Base-by-base conservation (phyloP, 2,888 invertebrate genomes). In the Caenorhabditis sinica region DNA sequence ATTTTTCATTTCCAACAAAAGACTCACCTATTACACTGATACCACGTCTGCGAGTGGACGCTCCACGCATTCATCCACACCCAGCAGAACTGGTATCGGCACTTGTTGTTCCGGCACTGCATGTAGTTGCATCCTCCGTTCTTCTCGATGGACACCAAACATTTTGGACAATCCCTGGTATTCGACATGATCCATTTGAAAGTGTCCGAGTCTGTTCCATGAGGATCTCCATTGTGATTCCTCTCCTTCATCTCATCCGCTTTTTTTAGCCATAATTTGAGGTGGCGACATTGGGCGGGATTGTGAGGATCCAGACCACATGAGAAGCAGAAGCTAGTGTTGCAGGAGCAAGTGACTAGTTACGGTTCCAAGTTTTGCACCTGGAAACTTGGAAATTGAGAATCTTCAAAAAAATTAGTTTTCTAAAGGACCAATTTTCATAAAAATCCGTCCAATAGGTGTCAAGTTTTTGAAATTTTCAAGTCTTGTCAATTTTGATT, bases 51-150 rank as follows among this genome's bases (percentile, higher is more conserved):
- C 94, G 98, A 97, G 92, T 98, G 98, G 0, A 97, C 97, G 93
- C 97, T 97, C 98, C 98, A 99, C 51, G 97, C 96, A 28, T 97
- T 97, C 85, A 99, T 95, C 93, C 98, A 99, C 30, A 98, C 97
- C 98, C 98, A 99, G 94, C 98, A 99, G 94, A 99, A 99, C 94
- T 99, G 98, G 65, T 96, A 96, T 94, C 96, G 96, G 94, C 98
- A 99, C 94, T 96, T 96, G 94, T 96, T 96, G 94, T 97, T 98
- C 94, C 97, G 97, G 94, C 98, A 99, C 69, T 96, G 96, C 97
- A 99, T 98, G 94, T 98, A 98, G 94, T 99, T 99, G 94, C 98
- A 99, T 68, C 98, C 98, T 84, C 98, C 98, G 94, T 98, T 97
- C 90, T 94, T 94, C 90, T 94, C 94, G 87, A 94, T 94, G 8